Percentiles rank a stretch among this genome's conserved stretches.
Evolutionary conservation across 2,797 vertebrate species (phyloP).

Genomic region (Manis crassicaudata): DNA sequence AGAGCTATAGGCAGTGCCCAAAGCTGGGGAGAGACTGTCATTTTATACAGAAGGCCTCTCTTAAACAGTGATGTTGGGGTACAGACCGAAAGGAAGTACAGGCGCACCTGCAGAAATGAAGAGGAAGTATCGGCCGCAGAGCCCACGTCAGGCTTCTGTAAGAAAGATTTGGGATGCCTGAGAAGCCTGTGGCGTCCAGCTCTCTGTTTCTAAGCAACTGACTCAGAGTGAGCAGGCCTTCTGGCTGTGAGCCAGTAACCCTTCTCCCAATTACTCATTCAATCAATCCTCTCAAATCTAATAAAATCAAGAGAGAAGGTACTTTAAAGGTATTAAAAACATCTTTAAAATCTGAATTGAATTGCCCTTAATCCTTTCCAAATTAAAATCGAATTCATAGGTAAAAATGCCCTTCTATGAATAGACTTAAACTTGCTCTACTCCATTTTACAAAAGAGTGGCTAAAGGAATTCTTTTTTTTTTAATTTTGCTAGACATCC

Average conservation of each 20-base stretch:
- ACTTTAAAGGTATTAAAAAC: not conserved
- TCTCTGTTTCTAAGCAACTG: conserved; percentile 15
- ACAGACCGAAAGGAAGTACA: not conserved
- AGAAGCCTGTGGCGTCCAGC: not conserved
- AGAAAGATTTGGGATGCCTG: not conserved
- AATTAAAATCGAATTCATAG: conserved; percentile 16
- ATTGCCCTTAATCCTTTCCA: not conserved
- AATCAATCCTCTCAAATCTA: not conserved
- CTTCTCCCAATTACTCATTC: not conserved
- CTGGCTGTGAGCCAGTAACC: not conserved
- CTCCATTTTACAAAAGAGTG: not conserved
- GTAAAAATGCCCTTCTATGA: not conserved
- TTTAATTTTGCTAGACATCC: not conserved
- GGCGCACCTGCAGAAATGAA: not conserved
- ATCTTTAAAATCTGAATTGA: not conserved
- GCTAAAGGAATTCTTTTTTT: not conserved
- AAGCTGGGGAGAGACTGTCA: not conserved
- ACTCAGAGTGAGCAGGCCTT: not conserved
- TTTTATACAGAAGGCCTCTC: not conserved
- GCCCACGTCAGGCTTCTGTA: not conserved
- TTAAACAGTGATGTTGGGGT: not conserved
- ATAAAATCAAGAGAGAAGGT: not conserved
- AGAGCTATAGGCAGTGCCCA: not conserved
- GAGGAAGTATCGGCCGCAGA: no score
- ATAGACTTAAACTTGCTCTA: not conserved